phyloP scores from a whole-genome alignment of 1,140 invertebrate genomes.

The Drosophila sp. region DNA sequence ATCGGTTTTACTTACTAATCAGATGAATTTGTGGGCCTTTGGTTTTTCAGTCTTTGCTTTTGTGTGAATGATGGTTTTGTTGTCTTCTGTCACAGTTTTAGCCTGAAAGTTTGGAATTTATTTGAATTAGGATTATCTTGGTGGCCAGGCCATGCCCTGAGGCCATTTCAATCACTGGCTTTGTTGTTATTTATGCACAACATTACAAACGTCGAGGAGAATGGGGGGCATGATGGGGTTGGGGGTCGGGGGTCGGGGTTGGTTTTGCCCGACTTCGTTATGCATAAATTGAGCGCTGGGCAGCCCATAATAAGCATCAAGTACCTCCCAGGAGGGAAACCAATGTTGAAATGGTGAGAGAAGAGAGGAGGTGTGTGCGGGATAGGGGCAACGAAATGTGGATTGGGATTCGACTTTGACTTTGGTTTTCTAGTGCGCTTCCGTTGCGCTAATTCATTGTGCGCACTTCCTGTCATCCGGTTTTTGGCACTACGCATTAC shows the following conservation, averaged over 20 bases:
- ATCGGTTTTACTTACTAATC: not conserved
- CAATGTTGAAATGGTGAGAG: not conserved
- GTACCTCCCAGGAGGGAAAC: constrained; percentile 9
- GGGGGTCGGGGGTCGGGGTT: not conserved
- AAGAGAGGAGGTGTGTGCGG: not conserved
- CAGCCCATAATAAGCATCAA: constrained; percentile 31
- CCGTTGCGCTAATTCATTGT: constrained; percentile 74
- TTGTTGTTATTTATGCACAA: constrained; percentile 68
- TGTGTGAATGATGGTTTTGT: constrained; percentile 8
- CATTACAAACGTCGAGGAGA: constrained; percentile 30
- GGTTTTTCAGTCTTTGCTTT: constrained; percentile 3
- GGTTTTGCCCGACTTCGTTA: constrained; percentile 21
- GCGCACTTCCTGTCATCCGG: constrained; percentile 76
- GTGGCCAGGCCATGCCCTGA: constrained; percentile 14
- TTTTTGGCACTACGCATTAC: constrained; percentile 36
- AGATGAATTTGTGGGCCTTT: constrained; percentile 3
- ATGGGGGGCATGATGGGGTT: constrained; percentile 3
- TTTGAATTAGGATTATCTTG: constrained; percentile 26
- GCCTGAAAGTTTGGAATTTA: not conserved
- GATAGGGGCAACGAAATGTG: not conserved
- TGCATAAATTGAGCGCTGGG: constrained; percentile 59
- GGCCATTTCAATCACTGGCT: constrained; percentile 70
- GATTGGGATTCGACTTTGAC: constrained; percentile 35
- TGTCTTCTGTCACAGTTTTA: not conserved
- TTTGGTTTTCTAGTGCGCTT: constrained; percentile 63